A percentile compares a stretch with the other conserved stretches of the same genome.
phyloP scores from a whole-genome alignment of 2,797 vertebrate genomes.

The Sarcophilus harrisii region DNA sequence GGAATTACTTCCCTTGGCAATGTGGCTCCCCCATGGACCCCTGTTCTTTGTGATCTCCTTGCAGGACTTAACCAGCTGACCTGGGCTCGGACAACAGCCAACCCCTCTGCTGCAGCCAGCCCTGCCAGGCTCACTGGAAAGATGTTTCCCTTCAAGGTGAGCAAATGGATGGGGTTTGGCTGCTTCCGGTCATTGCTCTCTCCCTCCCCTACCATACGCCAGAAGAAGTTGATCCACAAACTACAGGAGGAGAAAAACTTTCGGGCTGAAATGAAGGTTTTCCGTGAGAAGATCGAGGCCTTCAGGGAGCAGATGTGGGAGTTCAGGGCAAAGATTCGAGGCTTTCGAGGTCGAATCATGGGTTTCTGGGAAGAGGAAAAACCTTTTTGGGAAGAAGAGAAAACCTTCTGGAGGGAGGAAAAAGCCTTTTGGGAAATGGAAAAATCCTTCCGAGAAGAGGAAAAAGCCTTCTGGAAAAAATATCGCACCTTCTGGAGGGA shows the following conservation, averaged over 20 bases:
- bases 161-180: conserved; percentile 45
- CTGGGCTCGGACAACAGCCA: neutral
- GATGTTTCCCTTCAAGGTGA: conserved; percentile 51
- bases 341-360: conserved; percentile 67
- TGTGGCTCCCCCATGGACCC: neutral
- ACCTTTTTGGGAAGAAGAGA: conserved; percentile 78
- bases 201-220: conserved; percentile 41
- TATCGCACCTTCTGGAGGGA: conserved; percentile 78
- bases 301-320: conserved; percentile 70
- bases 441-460: conserved; percentile 72
- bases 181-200: conserved; percentile 20
- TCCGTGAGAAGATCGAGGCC: conserved; percentile 72
- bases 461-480: conserved; percentile 76
- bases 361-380: conserved; percentile 73
- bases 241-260: conserved; percentile 77
- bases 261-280: conserved; percentile 71
- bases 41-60: conserved; percentile 16
- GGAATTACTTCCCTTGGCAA: neutral
- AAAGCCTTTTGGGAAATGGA: conserved; percentile 77
- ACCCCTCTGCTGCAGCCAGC: conserved; percentile 16
- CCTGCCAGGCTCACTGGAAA: neutral
- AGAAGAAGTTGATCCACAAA: conserved; percentile 61
- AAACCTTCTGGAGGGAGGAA: conserved; percentile 74
- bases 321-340: conserved; percentile 59
- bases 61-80: conserved; percentile 59